phyloP scores from a whole-genome alignment of 1,140 invertebrate genomes.

The Lepidurus packardi region DNA sequence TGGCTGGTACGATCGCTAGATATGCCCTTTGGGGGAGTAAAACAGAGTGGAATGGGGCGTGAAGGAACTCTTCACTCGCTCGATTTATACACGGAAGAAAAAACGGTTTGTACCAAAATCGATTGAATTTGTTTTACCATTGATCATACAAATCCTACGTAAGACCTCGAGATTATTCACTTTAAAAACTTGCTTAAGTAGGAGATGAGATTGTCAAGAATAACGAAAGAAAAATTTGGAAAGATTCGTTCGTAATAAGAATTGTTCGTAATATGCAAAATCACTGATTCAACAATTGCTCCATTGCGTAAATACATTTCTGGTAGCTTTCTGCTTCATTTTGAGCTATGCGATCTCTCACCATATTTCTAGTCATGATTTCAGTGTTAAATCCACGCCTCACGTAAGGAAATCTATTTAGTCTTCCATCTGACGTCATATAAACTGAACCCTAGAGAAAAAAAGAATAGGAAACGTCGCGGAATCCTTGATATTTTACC shows the following conservation, averaged over 20 bases:
- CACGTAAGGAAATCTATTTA: not conserved
- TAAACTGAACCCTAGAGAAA: not conserved
- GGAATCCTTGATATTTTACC: not conserved
- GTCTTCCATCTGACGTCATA: not conserved
- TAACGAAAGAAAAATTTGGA: no score
- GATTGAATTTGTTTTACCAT: not conserved
- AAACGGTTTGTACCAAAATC: constrained; percentile 52
- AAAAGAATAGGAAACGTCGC: not conserved
- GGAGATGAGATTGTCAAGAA: no score
- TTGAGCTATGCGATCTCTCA: not conserved
- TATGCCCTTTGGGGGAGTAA: constrained; percentile 58
- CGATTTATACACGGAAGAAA: constrained; percentile 55
- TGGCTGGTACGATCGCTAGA: constrained; percentile 53
- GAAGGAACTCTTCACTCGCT: constrained; percentile 53
- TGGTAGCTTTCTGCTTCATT: not conserved
- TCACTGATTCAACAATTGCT: not conserved
- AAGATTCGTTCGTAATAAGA: no score
- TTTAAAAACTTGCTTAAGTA: no score
- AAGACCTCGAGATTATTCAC: no score
- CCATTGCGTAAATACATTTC: not conserved
- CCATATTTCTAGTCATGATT: not conserved
- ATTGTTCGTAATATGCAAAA: no score
- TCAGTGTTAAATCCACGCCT: not conserved
- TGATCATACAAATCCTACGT: no score
- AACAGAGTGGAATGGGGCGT: constrained; percentile 53